Conservation (phyloP, 2,113 vertebrate genomes). For the Caloenas nicobarica region DNA sequence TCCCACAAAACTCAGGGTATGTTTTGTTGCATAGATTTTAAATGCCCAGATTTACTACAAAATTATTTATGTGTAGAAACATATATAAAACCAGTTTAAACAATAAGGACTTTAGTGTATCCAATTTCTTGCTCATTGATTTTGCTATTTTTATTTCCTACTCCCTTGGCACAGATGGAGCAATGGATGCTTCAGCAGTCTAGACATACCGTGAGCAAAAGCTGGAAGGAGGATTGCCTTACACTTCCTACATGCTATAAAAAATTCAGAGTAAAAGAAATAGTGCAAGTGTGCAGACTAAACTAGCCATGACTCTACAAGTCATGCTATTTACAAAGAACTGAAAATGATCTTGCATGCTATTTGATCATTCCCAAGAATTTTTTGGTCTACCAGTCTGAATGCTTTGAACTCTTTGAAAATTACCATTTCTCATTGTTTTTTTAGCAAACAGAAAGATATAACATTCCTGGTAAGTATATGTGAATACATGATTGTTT, state of each 20-base stretch:
- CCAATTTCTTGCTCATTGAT: background rate
- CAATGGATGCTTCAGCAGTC: background rate
- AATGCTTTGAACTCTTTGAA: background rate
- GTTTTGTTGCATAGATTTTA: background rate
- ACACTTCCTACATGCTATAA: background rate
- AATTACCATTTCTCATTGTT: background rate
- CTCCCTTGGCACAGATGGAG: background rate
- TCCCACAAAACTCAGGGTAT: background rate
- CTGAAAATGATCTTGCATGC: background rate
- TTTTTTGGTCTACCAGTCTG: background rate
- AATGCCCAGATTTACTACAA: background rate
- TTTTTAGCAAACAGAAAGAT: background rate
- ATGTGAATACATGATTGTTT: background rate
- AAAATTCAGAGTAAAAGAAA: background rate
- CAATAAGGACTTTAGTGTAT: background rate
- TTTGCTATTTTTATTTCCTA: background rate
- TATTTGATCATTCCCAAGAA: background rate
- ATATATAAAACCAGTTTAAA: background rate
- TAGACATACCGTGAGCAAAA: background rate
- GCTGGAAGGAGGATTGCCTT: background rate
- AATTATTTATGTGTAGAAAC: background rate
- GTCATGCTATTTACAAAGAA: background rate
- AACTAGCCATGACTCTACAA: background rate
- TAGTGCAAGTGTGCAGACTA: background rate
- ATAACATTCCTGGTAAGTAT: background rate